Conservation (phyloP, 2,113 vertebrate species). For the Sinocyclocheilus grahami region DNA sequence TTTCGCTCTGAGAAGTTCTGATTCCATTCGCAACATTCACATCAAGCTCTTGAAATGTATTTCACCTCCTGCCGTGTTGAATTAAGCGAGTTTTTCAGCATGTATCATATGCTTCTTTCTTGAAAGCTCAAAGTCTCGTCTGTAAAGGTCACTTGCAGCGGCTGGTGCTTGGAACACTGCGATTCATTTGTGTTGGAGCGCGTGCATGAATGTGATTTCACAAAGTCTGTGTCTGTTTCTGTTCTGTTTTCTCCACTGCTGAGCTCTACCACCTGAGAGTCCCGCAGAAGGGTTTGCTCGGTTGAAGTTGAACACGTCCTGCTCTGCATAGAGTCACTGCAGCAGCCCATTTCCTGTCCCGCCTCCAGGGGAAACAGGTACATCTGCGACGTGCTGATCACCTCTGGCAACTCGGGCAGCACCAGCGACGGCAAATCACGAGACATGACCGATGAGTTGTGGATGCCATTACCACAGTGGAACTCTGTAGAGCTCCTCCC, state of each 20-base stretch:
- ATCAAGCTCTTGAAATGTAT: too few species aligned
- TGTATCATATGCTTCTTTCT: constrained; percentile 85
- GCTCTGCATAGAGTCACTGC: not conserved
- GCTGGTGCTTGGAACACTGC: constrained; percentile 69
- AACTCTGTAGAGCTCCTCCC: constrained; percentile 67
- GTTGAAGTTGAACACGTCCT: constrained; percentile 31
- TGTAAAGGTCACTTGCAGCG: constrained; percentile 86
- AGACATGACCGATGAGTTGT: constrained; percentile 81
- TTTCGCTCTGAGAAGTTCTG: not conserved
- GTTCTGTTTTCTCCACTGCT: constrained; percentile 61
- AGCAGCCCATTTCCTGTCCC: not conserved
- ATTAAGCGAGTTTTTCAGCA: not conserved
- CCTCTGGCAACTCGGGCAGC: constrained; percentile 68
- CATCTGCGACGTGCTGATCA: constrained; percentile 84
- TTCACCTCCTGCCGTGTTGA: not conserved
- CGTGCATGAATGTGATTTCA: not conserved
- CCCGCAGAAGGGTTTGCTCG: constrained; percentile 71
- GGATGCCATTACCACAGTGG: constrained; percentile 74
- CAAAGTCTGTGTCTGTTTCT: constrained; percentile 53
- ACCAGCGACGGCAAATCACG: constrained; percentile 83
- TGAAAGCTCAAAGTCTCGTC: constrained; percentile 79
- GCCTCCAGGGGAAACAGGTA: constrained; percentile 74
- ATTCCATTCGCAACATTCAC: not conserved
- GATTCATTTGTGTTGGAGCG: constrained; percentile 30
- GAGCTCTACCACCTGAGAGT: constrained; percentile 65